These are phyloP conservation scores for Pteruthius melanotis DNA, from an alignment of 2,113 vertebrate genomes.

Conservation along the genomic window DNA sequence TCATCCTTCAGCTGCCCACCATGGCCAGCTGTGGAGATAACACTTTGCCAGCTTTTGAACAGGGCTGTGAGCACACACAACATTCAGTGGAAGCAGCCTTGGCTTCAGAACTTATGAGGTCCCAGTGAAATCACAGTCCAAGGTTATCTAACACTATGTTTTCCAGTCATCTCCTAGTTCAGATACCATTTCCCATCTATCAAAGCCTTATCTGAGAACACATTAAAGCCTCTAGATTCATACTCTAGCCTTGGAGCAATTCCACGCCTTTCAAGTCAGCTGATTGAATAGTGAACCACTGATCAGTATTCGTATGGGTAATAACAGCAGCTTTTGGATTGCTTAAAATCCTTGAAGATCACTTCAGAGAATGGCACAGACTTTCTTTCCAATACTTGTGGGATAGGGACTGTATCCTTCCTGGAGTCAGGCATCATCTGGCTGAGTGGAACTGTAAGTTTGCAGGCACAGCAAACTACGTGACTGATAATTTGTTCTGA, in stretches of 20 bases:
- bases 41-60: background rate
- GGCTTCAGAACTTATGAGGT: background rate
- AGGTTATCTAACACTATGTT: background rate
- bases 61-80: background rate
- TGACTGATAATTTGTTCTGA: background rate
- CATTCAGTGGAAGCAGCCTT: background rate
- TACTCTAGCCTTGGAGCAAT: background rate
- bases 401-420: background rate
- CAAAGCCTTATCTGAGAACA: background rate
- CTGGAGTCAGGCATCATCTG: background rate
- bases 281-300: background rate
- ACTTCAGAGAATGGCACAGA: background rate
- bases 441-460: background rate
- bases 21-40: background rate
- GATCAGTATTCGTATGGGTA: background rate
- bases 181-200: background rate
- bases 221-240: background rate
- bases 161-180: background rate
- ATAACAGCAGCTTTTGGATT: background rate
- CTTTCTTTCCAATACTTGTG: background rate
- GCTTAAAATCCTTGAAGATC: background rate
- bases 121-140: background rate
- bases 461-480: background rate
- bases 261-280: background rate
- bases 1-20: background rate